Percentiles rank a stretch among this genome's conserved stretches.
These are phyloP conservation scores for Caenorhabditis sulstoni DNA, from an alignment of 2,888 invertebrate species.

Conservation along the genomic window DNA sequence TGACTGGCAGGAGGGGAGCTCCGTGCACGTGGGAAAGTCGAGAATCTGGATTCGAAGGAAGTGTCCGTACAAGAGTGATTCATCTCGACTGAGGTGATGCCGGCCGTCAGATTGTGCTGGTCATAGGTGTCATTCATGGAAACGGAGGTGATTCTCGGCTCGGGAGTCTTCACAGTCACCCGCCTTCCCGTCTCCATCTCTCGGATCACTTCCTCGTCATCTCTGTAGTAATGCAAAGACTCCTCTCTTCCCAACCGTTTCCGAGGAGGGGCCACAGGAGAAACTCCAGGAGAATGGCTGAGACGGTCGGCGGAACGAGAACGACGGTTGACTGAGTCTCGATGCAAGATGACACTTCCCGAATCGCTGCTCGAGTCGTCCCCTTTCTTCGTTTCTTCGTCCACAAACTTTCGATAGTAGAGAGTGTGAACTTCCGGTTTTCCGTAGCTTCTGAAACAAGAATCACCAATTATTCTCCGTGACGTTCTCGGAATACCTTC, in stretches of 20 bases:
- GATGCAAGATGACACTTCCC: constrained; percentile 46
- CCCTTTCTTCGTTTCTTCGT: constrained; percentile 40
- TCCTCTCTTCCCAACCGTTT: constrained; percentile 56
- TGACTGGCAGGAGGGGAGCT: constrained; percentile 30
- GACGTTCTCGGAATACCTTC: constrained; percentile 5
- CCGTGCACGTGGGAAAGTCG: constrained; percentile 48
- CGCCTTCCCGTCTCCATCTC: constrained; percentile 17
- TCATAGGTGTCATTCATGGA: constrained; percentile 47
- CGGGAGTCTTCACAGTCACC: constrained; percentile 28
- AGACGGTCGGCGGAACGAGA: constrained; percentile 46
- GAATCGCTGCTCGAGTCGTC: constrained; percentile 35
- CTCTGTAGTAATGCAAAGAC: constrained; percentile 50
- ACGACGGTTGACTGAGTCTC: constrained; percentile 28
- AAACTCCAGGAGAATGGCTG: constrained; percentile 14
- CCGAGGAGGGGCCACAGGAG: constrained; percentile 41
- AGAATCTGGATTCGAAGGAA: constrained; percentile 52
- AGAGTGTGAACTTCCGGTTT: constrained; percentile 57
- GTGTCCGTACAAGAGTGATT: constrained; percentile 54
- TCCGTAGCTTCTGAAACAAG: constrained; percentile 37
- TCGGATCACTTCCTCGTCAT: constrained; percentile 38
- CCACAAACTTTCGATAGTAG: constrained; percentile 58
- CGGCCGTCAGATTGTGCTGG: constrained; percentile 35
- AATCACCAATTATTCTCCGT: not conserved
- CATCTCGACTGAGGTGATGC: constrained; percentile 49
- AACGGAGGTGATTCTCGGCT: constrained; percentile 43